Percentiles rank a stretch among this genome's conserved stretches.
Conservation (phyloP, 2,797 vertebrate genomes). For the Oceanodroma leucorhoa region DNA sequence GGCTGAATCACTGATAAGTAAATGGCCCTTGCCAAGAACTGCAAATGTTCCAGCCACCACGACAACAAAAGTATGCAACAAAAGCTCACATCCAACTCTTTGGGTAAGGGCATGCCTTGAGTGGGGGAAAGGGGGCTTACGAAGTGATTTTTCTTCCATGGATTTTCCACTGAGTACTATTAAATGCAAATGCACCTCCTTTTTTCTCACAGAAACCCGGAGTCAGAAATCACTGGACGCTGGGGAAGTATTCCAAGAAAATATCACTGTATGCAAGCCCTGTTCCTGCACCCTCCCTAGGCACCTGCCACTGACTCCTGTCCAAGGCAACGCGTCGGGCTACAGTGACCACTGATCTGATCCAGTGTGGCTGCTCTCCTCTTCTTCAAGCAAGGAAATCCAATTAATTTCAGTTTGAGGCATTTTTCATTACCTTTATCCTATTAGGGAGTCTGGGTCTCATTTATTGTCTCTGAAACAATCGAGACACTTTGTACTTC, state of each 20-base stretch:
- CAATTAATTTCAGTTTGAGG: not conserved
- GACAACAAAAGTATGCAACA: not conserved
- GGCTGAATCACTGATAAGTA: not conserved
- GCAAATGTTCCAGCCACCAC: not conserved
- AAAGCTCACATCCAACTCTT: not conserved
- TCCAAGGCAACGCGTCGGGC: rapidly evolving
- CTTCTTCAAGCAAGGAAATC: not conserved
- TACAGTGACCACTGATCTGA: not conserved
- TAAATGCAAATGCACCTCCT: not conserved
- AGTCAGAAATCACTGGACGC: not conserved
- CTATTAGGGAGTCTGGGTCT: not conserved
- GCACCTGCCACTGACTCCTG: not conserved
- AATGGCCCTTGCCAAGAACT: not conserved
- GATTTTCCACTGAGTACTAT: not conserved
- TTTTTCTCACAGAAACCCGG: not conserved
- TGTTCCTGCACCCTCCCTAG: not conserved
- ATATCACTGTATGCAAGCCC: not conserved
- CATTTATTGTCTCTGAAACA: not conserved
- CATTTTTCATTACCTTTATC: not conserved
- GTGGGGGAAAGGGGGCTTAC: not conserved
- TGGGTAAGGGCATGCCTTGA: not conserved
- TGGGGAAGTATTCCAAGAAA: not conserved
- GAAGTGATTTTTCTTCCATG: not conserved
- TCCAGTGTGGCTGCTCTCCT: not conserved
- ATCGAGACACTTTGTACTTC: not conserved